Base-by-base conservation (phyloP, 1,140 invertebrate genomes). In the Heliothis virescens region DNA sequence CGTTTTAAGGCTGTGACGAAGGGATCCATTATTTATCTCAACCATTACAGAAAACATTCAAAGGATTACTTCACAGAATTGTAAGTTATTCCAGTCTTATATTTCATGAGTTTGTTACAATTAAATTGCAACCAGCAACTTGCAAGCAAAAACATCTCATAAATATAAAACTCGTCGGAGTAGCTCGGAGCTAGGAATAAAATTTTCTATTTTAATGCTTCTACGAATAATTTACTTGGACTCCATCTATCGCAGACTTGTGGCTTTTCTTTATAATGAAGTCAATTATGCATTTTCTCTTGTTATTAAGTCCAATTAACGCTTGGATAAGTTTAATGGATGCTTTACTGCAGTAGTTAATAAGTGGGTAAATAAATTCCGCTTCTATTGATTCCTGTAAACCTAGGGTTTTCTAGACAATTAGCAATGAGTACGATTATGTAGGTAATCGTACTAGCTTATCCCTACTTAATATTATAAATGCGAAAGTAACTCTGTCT, bases 211-310 rank as follows among this genome's bases (percentile, higher is more conserved):
- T 76, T 76, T 82, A 72, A 72, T 34, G 21, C 50, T 55, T 53
- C 50, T n/a, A 13, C 21, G 50, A 72, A 72, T 78, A 78, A 69
- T 69, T 71, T 57, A 78, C 52, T 50, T 18, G 3, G 62, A n/a
- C 50, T 52, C 65, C 41, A 48, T 69, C 65, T 50, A 57, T 55
- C 18, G 63, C 62, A 67, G 50, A 29, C 71, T 47, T 50, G 77
- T 47, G 55, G 67, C 48, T 82, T 84, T 80, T 73, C 80, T 52
- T 80, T 57, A 80, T 85, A 89, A 89, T 85, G 83, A 79, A 87
- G 86, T 80, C 84, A 87, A 87, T 89, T 87, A 83, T 83, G 79
- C 83, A 80, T 80, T 84, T 84, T 75, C 71, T 81, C 73, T 41
- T 82, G 62, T 85, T 85, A 80, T 80, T 79, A 82, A 55, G 80